Evolutionary conservation across 2,113 vertebrate species (phyloP), one percentile per base, ranked within the genome.

Genomic region (Canis aureus): DNA sequence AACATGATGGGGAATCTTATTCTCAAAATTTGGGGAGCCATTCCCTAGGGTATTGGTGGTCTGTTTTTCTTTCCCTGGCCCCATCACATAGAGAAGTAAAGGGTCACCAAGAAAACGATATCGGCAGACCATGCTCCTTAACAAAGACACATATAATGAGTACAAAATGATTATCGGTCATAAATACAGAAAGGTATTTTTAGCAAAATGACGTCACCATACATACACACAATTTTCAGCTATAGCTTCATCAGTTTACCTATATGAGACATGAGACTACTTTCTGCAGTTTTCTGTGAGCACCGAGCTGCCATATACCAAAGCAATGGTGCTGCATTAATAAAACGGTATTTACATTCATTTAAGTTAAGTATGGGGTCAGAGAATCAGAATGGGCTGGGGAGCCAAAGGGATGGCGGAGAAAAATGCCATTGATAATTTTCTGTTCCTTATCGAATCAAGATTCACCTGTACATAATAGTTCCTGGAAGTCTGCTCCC

Each of bases 241-340:
- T 38, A 3, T 11, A 2, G 43, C 22, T 71, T 51, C 13, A 11
- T 15, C 43, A 1, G 1, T 43, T 64, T 35, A 49, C 8, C 55
- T 27, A 7, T 5, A 16, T 71, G 83, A 76, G 43, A 59, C 22
- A 17, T 16, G 43, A 49, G 93, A 62, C 25, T 2, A 20, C n/a
- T 29, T 7, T 62, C 6, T 5, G 32, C 35, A 12, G 32, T 38
- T 76, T 51, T 80, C 73, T 10, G 7, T 6, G 66, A 38, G 15
- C 27, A 12, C 0, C 0, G 3, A 17, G 15, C 27, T 43, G 82
- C 90, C 29, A 20, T 0, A 3, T n/a, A 1, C 3, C 32, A 25
- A 38, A 74, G 38, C 32, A 0, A 0, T 66, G 67, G 27, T 0
- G 0, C 49, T 29, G 59, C 53, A 4, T 38, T 51, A 17, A 67